Evolutionary conservation across 1,140 invertebrate genomes (phyloP).

Genomic region (Drosophila willistoni): DNA sequence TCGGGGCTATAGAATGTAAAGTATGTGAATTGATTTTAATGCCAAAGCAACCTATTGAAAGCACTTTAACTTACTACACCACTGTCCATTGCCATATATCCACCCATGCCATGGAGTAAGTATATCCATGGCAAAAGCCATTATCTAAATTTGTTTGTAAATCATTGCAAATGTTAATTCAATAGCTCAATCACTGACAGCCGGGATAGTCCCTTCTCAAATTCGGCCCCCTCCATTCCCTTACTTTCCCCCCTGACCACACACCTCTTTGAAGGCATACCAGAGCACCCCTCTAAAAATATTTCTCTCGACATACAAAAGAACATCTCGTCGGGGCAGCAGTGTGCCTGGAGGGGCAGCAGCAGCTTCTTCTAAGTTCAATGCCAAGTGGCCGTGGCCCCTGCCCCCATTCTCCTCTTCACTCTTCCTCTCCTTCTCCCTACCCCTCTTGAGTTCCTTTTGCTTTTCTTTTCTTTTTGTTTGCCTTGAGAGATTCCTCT

Average conservation of each 20-base stretch:
- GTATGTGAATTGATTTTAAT: conserved; percentile 43
- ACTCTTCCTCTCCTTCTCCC: neutral
- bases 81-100: conserved; percentile 4
- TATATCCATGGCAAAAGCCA: conserved; percentile 37
- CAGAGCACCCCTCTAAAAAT: neutral
- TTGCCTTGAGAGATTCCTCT: conserved; percentile 47
- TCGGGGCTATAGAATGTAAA: conserved; percentile 18
- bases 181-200: conserved; percentile 67
- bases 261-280: neutral
- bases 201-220: conserved; percentile 24
- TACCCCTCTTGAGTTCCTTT: neutral
- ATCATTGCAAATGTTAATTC: conserved; percentile 81
- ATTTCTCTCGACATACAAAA: conserved; percentile 37
- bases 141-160: conserved; percentile 78
- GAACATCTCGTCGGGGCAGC: conserved; percentile 27
- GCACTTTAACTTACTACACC: neutral
- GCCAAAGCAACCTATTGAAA: neutral
- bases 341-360: conserved; percentile 2
- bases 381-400: conserved; percentile 62
- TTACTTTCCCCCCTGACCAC: neutral
- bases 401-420: conserved; percentile 9
- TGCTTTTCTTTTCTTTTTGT: conserved; percentile 29
- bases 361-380: conserved; percentile 58
- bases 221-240: neutral
- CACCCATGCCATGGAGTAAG: too few species aligned